Evolutionary conservation across 2,888 invertebrate genomes (phyloP).

Genomic region (Macrosoma leucophasiata): DNA sequence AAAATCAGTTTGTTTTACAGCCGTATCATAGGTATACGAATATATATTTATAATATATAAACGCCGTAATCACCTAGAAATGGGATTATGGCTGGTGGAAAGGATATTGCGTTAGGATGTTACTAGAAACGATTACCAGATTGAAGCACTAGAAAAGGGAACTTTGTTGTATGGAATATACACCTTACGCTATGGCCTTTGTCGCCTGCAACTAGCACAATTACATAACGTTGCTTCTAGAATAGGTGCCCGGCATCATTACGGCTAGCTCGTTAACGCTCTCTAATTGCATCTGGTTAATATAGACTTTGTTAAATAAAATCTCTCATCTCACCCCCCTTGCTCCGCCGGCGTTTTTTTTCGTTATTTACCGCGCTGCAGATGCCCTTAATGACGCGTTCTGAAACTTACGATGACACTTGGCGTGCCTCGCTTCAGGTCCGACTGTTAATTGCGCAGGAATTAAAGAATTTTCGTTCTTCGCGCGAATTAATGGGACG

Average conservation of each 20-base stretch:
- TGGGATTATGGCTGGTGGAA: too few relatives aligned
- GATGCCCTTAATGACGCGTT: conserved; percentile 74
- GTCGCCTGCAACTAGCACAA: conserved; percentile 11
- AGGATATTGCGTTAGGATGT: too few relatives aligned
- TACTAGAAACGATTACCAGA: too few relatives aligned
- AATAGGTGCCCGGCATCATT: conserved; percentile 65
- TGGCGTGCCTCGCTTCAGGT: conserved; percentile 53
- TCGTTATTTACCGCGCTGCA: conserved; percentile 71
- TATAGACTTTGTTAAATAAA: conserved; percentile 77
- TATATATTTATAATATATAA: too few relatives aligned
- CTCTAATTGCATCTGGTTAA: conserved; percentile 76
- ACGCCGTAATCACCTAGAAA: too few relatives aligned
- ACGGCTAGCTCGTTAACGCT: conserved; percentile 70
- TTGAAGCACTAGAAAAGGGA: too few relatives aligned
- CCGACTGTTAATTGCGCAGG: conserved; percentile 64
- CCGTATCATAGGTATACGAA: too few relatives aligned
- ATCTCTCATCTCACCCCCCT: conserved; percentile 62
- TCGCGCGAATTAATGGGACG: conserved; percentile 53
- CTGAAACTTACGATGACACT: conserved; percentile 76
- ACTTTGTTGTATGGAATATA: too few relatives aligned
- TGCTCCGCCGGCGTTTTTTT: conserved; percentile 54
- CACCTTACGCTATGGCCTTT: too few relatives aligned
- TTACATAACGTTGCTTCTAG: conserved; percentile 30
- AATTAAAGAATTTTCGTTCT: conserved; percentile 72
- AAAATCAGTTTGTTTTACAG: too few relatives aligned